A percentile compares a stretch with the other conserved stretches of the same genome.
Conservation (phyloP, 2,113 vertebrate genomes). For the Australoheros scitulus region DNA sequence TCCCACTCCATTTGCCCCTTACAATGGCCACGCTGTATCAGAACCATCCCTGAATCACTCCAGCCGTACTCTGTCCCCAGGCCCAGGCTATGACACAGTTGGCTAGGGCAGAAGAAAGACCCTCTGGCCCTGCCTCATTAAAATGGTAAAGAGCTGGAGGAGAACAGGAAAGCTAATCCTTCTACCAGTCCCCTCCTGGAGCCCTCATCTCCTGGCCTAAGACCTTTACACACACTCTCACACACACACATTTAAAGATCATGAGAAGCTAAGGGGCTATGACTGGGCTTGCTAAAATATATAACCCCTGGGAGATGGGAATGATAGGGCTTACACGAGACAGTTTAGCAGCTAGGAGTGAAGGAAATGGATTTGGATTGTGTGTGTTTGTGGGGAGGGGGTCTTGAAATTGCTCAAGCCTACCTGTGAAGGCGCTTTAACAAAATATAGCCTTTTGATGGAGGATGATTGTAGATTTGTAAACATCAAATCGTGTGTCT, state of each 20-base stretch:
- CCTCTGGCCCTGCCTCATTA: slow-evolving; percentile 77
- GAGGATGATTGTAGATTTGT: slow-evolving; percentile 32
- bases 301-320: slow-evolving; percentile 49
- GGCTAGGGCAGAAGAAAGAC: slow-evolving; percentile 83
- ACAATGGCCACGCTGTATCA: slow-evolving; percentile 57
- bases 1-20: slow-evolving; percentile 55
- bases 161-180: slow-evolving; percentile 67
- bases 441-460: slow-evolving; percentile 6
- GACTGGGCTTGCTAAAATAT: slow-evolving; percentile 49
- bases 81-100: slow-evolving; percentile 68
- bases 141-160: slow-evolving; percentile 74
- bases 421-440: slow-evolving; percentile 3
- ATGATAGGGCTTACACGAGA: slow-evolving; percentile 54
- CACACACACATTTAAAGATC: slow-evolving; percentile 34
- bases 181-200: slow-evolving; percentile 48
- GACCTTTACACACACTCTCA: slow-evolving; percentile 30
- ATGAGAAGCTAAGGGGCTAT: slow-evolving; percentile 21
- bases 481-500: slow-evolving; percentile 5
- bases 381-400: background rate
- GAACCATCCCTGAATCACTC: slow-evolving; percentile 68
- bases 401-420: slow-evolving; percentile 29
- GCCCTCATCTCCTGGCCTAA: slow-evolving; percentile 57
- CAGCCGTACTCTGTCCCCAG: slow-evolving; percentile 67
- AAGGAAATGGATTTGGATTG: slow-evolving; percentile 17
- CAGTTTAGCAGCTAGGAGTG: slow-evolving; percentile 22